phyloP scores from a whole-genome alignment of 2,797 vertebrate genomes.

The Pseudomugil gertrudae region DNA sequence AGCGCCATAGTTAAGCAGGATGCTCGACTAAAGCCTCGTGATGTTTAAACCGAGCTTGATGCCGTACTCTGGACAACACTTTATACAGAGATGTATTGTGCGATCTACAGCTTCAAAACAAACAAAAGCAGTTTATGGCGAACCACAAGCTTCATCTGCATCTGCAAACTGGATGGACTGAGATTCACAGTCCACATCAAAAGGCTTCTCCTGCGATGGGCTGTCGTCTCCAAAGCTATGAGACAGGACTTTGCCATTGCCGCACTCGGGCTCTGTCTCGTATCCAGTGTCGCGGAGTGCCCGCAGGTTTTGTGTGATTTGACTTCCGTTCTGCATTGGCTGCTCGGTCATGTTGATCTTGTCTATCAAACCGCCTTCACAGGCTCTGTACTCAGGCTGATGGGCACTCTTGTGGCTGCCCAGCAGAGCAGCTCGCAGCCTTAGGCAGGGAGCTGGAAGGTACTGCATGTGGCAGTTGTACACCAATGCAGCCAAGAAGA shows the following conservation, averaged over 20 bases:
- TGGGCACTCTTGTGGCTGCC: constrained; percentile 85
- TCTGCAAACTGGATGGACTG: constrained; percentile 91
- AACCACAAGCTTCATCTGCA: constrained; percentile 79
- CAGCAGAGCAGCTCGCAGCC: constrained; percentile 85
- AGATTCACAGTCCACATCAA: constrained; percentile 92
- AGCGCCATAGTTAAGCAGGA: constrained; percentile 19
- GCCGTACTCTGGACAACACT: constrained; percentile 32
- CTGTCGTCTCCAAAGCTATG: constrained; percentile 78
- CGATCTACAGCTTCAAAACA: constrained; percentile 17
- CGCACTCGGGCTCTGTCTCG: constrained; percentile 91
- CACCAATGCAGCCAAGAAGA: constrained; percentile 87
- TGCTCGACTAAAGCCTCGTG: constrained; percentile 12
- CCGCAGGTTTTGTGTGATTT: constrained; percentile 79
- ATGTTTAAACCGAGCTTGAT: constrained; percentile 4
- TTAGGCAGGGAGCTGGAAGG: constrained; percentile 90
- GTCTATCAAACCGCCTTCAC: constrained; percentile 90
- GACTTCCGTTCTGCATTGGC: constrained; percentile 84
- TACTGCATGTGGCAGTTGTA: constrained; percentile 98
- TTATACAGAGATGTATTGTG: constrained; percentile 3
- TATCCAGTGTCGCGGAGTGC: constrained; percentile 92
- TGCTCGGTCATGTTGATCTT: constrained; percentile 81
- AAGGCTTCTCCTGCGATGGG: constrained; percentile 84
- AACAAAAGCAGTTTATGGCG: constrained; percentile 12
- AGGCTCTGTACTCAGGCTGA: constrained; percentile 87
- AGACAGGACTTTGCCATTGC: constrained; percentile 85